These are phyloP conservation scores for Pachyramphus minor DNA, from an alignment of 2,113 vertebrate genomes.

Conservation along the genomic window DNA sequence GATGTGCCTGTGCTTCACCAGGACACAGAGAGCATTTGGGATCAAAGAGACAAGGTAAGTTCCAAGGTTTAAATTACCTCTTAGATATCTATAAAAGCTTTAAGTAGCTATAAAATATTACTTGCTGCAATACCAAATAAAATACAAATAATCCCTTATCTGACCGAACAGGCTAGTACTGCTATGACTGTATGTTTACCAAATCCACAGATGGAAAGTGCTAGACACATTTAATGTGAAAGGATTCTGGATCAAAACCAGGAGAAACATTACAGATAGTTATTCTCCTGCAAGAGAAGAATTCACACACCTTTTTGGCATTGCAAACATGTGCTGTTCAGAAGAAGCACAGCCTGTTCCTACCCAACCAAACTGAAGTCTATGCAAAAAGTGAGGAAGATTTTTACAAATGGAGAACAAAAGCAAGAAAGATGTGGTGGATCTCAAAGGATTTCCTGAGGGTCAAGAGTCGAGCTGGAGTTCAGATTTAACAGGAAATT, in stretches of 20 bases:
- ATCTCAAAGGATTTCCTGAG: constrained; percentile 53
- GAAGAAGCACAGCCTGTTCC: background rate
- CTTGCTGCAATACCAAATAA: background rate
- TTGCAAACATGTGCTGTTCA: background rate
- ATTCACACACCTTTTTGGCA: background rate
- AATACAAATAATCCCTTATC: background rate
- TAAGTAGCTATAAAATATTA: background rate
- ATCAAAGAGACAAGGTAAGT: background rate
- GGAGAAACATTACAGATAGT: background rate
- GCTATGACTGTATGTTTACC: background rate
- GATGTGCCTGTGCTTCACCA: background rate
- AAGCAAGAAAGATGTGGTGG: constrained; percentile 15
- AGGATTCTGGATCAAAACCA: background rate
- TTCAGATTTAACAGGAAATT: constrained; percentile 31
- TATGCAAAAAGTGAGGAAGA: constrained; percentile 38
- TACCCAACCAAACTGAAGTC: background rate
- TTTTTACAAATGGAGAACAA: constrained; percentile 14
- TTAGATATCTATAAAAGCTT: background rate
- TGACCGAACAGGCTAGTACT: background rate
- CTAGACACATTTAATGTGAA: background rate
- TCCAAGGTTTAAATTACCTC: background rate
- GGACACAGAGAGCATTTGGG: background rate
- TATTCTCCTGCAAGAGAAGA: background rate
- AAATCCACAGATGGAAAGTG: background rate
- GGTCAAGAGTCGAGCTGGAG: background rate